Conservation (phyloP, 2,113 vertebrate species). For the Coracopsis vasa region DNA sequence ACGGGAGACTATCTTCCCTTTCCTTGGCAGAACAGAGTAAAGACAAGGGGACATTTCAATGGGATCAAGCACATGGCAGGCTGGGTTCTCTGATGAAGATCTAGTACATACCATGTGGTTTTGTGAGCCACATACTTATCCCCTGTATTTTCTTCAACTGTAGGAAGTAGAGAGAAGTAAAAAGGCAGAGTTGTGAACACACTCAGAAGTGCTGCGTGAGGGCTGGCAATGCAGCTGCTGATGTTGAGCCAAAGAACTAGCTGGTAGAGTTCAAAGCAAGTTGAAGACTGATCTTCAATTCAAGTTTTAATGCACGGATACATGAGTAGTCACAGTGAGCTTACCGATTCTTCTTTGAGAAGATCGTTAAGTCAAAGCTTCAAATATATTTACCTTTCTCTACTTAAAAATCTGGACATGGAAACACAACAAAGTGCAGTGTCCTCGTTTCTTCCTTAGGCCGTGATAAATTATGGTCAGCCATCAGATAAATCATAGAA, state of each 20-base stretch:
- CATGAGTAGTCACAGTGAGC: not conserved
- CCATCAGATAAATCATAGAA: not conserved
- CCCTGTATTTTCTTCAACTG: not conserved
- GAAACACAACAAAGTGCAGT: not conserved
- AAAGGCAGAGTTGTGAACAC: not conserved
- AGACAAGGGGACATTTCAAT: not conserved
- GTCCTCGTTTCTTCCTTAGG: not conserved
- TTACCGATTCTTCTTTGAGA: not conserved
- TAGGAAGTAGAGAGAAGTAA: not conserved
- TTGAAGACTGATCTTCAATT: not conserved
- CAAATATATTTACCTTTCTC: not conserved
- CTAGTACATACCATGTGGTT: not conserved
- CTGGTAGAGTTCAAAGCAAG: not conserved
- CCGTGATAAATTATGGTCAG: not conserved
- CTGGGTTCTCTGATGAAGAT: not conserved
- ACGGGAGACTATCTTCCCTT: not conserved
- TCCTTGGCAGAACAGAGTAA: not conserved
- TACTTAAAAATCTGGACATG: not conserved
- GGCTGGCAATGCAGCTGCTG: not conserved
- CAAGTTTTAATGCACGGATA: not conserved
- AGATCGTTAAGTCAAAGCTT: not conserved
- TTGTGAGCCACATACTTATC: not conserved
- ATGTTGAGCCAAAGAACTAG: not conserved
- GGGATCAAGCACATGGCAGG: accelerated
- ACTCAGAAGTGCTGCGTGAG: not conserved